Evolutionary conservation across 2,113 vertebrate genomes (phyloP).

Genomic region (Felis catus): DNA sequence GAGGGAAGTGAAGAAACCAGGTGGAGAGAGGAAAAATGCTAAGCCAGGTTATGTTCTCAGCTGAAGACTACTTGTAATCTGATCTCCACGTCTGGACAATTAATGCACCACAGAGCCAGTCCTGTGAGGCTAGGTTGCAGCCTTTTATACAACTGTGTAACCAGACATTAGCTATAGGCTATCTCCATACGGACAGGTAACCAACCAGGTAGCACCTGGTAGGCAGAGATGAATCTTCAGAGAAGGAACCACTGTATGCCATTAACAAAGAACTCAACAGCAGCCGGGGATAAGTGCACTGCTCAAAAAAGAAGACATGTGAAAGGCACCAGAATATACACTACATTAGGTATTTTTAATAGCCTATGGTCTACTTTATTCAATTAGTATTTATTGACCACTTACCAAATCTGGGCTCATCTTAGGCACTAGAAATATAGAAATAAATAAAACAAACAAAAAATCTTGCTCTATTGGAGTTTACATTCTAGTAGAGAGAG

Average conservation of each 20-base stretch:
- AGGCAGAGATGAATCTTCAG: background rate
- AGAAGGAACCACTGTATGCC: background rate
- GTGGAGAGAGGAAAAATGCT: background rate
- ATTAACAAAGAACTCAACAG: background rate
- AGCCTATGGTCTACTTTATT: background rate
- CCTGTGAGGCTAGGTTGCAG: background rate
- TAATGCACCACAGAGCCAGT: background rate
- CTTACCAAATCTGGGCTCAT: background rate
- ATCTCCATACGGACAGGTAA: background rate
- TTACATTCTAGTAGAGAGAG: background rate
- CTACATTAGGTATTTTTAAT: background rate
- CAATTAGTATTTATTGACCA: background rate
- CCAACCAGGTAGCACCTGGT: background rate
- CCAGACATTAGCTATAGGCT: background rate
- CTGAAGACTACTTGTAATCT: background rate
- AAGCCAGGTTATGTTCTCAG: background rate
- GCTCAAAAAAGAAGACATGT: background rate
- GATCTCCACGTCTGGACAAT: background rate
- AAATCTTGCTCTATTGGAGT: background rate
- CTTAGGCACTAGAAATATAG: background rate
- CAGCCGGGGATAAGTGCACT: background rate
- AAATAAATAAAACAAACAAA: background rate
- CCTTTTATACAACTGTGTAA: background rate
- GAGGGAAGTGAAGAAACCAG: background rate
- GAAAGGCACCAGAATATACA: background rate